Evolutionary conservation across 2,113 vertebrate genomes (phyloP).

Genomic region (Erythrocercus mccallii): DNA sequence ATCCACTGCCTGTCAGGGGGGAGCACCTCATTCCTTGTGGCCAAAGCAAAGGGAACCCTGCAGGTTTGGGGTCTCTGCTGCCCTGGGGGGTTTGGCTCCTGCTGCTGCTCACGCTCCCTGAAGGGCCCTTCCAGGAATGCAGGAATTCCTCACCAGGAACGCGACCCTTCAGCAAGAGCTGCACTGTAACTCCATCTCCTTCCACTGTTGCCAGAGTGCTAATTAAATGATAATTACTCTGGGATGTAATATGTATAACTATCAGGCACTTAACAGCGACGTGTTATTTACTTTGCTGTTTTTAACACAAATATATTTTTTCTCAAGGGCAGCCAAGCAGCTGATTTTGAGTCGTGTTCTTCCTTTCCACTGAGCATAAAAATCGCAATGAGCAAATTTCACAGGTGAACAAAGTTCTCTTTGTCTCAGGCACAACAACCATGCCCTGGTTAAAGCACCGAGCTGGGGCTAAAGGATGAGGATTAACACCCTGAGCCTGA

Average conservation of each 20-base stretch:
- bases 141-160: not conserved
- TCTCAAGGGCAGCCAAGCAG: not conserved
- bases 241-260: conserved; percentile 39
- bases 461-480: not conserved
- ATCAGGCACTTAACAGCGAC: conserved; percentile 23
- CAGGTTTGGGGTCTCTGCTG: not conserved
- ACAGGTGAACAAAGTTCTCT: not conserved
- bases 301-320: not conserved
- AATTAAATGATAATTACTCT: conserved; percentile 55
- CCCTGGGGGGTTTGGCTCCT: rapidly evolving
- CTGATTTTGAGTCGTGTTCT: not conserved
- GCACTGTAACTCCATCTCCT: not conserved
- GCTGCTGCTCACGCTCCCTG: not conserved
- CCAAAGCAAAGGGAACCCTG: not conserved
- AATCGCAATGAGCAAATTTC: not conserved
- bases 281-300: conserved; percentile 26
- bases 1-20: not conserved
- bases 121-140: not conserved
- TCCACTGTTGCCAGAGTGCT: conserved; percentile 16
- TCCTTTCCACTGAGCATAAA: not conserved
- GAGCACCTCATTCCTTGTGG: not conserved
- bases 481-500: not conserved
- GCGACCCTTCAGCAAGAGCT: not conserved
- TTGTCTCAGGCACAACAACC: not conserved
- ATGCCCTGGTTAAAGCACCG: not conserved